phyloP scores from a whole-genome alignment of 2,113 vertebrate species.

The Cheirogaleus medius region DNA sequence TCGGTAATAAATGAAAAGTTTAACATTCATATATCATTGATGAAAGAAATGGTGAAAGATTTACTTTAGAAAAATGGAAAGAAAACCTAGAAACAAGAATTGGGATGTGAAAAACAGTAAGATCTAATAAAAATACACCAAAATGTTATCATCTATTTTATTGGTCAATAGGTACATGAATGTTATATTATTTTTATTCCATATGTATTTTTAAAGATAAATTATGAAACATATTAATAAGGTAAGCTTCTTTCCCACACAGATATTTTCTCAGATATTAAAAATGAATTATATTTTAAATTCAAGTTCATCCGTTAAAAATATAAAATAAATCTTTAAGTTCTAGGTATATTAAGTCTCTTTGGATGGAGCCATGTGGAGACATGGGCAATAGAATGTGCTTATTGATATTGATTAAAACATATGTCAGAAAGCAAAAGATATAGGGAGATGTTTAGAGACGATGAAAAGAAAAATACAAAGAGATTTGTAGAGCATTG shows the following conservation, averaged over 20 bases:
- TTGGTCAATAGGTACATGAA: not conserved
- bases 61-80: not conserved
- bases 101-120: not conserved
- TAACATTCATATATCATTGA: not conserved
- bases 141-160: not conserved
- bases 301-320: not conserved
- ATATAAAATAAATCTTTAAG: not conserved
- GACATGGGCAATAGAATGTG: not conserved
- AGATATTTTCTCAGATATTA: not conserved
- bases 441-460: not conserved
- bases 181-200: not conserved
- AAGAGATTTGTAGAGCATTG: not conserved
- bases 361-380: not conserved
- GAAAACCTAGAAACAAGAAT: not conserved
- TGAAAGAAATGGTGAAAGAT: not conserved
- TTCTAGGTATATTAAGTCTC: not conserved
- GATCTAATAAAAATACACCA: not conserved
- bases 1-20: not conserved
- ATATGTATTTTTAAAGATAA: not conserved
- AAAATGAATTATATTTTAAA: not conserved
- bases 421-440: not conserved
- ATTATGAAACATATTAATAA: not conserved
- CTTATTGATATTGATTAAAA: not conserved
- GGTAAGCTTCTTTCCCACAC: not conserved
- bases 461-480: not conserved